Evolutionary conservation across 1,140 invertebrate species (phyloP), one percentile per base, ranked within the genome.

Genomic region (Drepana arcuata): DNA sequence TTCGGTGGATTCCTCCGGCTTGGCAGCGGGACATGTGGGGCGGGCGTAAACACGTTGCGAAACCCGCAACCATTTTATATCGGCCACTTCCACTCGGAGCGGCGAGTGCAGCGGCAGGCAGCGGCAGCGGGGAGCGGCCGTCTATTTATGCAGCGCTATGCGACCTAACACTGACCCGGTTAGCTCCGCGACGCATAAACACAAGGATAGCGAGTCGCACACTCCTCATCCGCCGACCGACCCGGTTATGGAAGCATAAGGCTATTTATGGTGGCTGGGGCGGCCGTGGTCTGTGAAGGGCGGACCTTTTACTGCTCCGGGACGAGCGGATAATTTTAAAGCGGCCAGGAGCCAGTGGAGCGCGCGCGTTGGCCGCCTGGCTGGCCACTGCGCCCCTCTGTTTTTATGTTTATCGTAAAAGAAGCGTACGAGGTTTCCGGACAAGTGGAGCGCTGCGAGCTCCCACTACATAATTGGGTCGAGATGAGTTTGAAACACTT

Each of bases 151-250:
- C 68, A 69, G 56, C 58, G 63, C 62, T 74, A 74, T 75, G 70
- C 63, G 75, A 63, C 69, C 75, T 80, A 80, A 77, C 75, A 80
- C 75, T 80, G 75, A 75, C 75, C 75, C 57, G 61, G 70, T 75
- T 77, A 74, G 66, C 52, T 42, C 54, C 34, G 53, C 59, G 51
- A 41, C 58, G 62, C 64, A 62, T 69, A 64, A 64, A 67, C 66
- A 74, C 69, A 73, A 71, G 69, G 66, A 78, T 63, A 62, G 57
- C 65, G 48, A 53, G 50, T 43, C 40, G 45, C 41, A 39, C 40
- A 43, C 48, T 38, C 6, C 24, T 29, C 39, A 52, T 48, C 37
- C 34, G 36, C 45, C 31, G 46, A 49, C 42, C 44, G 52, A 55
- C 45, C 42, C 39, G 38, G 39, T 48, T 45, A 34, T 40, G 41